Evolutionary conservation across 2,797 vertebrate species (phyloP), one percentile per base, ranked within the genome.

Genomic region (Heteromormyrus szaboi): DNA sequence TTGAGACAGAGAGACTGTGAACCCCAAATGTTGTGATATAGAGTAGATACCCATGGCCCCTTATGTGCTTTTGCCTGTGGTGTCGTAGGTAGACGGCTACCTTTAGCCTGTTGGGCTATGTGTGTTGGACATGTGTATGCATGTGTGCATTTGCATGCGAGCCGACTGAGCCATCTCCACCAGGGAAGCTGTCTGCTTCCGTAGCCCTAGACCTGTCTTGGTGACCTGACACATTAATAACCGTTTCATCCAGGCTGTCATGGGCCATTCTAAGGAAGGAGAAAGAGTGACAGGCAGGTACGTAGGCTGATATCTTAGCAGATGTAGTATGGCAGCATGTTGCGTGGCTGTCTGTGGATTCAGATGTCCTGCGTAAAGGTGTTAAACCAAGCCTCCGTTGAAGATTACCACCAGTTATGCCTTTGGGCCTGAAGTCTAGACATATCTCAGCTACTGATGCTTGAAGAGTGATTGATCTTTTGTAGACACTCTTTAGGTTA

Each of bases 241-340:
- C 53, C 46, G 50, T 93, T 92, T 87, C 62, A 68, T 91, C 91
- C 89, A 90, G 91, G 91, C 90, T 65, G 76, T 89, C 88, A 68
- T 25, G 85, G 65, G 65, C 68, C 87, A 90, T 9, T 89, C 90
- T 88, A 90, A 90, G 91, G 93, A 92, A 90, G 90, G 88, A 89
- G 90, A 90, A 89, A 83, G n/a, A 90, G 37, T 93, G 89, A 89
- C 91, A 92, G 91, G 92, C 90, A 91, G 89, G 91, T 93, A 91
- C 88, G 54, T 72, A 87, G 76, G 88, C 88, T 86, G 65, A 65
- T 87, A 17, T 72, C 76, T 85, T 88, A 87, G 91, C 88, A 59
- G 87, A 79, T 89, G 53, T 87, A 53, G 53, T 5, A 46, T 37
- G 17, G 19, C 88, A 14, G 46, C 89, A 90, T 90, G 87, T 62